Conservation (phyloP, 1,140 invertebrate genomes). For the Sycophaga agraensis region DNA sequence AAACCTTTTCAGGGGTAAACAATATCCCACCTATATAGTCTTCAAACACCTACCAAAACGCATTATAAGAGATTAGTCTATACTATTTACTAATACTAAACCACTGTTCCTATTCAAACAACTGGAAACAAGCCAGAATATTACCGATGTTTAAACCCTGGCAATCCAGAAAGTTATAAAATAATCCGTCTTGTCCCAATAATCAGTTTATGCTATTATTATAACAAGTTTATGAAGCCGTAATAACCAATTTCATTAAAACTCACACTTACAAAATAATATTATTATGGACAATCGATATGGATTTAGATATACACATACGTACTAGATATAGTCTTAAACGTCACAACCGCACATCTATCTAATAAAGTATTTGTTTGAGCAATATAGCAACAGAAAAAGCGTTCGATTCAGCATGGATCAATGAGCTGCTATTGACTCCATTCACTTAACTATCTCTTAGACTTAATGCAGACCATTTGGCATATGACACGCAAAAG, state of each 20-base stretch:
- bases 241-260: not conserved
- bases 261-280: not conserved
- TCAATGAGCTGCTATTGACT: constrained; percentile 35
- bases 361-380: not conserved
- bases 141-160: constrained; percentile 7
- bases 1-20: constrained; percentile 3
- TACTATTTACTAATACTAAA: constrained; percentile 11
- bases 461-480: too few relatives aligned
- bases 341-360: not conserved
- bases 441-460: constrained; percentile 35
- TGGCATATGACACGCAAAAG: too few relatives aligned
- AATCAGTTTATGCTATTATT: too few relatives aligned
- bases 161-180: not conserved
- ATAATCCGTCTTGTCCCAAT: not conserved
- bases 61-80: not conserved
- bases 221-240: constrained; percentile 11
- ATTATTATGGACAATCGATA: constrained; percentile 12
- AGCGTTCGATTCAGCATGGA: constrained; percentile 39
- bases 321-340: constrained; percentile 23
- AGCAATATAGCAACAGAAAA: constrained; percentile 3
- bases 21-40: constrained; percentile 4
- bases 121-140: not conserved
- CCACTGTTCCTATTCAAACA: not conserved
- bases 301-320: constrained; percentile 1
- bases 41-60: not conserved